Percentiles rank a stretch among this genome's conserved stretches.
phyloP scores from a whole-genome alignment of 2,888 invertebrate species.

The Eilema griseolum region DNA sequence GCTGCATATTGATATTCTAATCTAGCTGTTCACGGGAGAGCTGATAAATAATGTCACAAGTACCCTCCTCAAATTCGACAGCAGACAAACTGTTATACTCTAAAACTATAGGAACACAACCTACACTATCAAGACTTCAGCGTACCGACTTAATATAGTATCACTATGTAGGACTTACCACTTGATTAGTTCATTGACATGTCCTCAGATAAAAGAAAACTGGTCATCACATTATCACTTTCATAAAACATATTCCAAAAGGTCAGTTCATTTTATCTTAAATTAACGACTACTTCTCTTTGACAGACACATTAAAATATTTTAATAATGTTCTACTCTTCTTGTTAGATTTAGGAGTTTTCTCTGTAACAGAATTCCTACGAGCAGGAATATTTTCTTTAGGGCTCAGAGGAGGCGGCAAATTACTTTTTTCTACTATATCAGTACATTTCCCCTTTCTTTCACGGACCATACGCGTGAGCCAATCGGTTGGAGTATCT shows the following conservation, averaged over 20 bases:
- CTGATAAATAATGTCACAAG: not conserved
- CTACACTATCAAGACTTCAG: not conserved
- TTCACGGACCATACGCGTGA: conserved; percentile 79
- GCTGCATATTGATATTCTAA: not conserved
- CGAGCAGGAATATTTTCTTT: conserved; percentile 63
- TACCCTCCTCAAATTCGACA: not conserved
- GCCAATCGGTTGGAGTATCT: conserved; percentile 90
- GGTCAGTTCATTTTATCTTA: conserved; percentile 49
- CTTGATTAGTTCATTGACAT: conserved; percentile 10
- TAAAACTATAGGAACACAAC: conserved; percentile 4
- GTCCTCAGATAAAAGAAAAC: conserved; percentile 3
- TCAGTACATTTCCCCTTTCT: conserved; percentile 49
- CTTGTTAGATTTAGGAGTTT: conserved; percentile 58
- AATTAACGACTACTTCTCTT: conserved; percentile 54
- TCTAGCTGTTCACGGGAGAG: not conserved
- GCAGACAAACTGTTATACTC: not conserved
- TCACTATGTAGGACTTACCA: conserved; percentile 12
- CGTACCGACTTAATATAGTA: conserved; percentile 8
- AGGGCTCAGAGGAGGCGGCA: conserved; percentile 60
- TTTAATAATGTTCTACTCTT: conserved; percentile 70
- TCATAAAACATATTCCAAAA: conserved; percentile 26
- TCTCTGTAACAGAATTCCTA: conserved; percentile 66
- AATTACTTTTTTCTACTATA: conserved; percentile 24
- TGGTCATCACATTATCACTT: conserved; percentile 12
- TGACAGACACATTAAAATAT: conserved; percentile 70